Conservation (phyloP, 2,797 vertebrate genomes). For the Diglossa cyanea region DNA sequence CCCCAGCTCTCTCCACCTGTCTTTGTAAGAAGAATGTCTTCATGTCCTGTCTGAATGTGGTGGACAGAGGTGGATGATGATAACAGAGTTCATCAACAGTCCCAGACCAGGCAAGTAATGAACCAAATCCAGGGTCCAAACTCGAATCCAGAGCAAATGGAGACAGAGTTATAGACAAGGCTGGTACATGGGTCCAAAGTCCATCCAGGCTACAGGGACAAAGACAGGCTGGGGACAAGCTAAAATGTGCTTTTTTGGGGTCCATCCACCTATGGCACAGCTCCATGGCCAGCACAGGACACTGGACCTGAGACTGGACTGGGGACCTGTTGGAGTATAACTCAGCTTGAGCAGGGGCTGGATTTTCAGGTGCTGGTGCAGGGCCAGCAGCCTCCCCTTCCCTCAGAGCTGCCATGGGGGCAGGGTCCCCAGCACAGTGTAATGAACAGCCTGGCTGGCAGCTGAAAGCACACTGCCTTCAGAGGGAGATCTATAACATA, state of each 20-base stretch:
- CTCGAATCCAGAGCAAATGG: neutral
- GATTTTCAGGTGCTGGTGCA: neutral
- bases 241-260: neutral
- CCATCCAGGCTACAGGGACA: neutral
- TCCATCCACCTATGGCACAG: neutral
- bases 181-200: neutral
- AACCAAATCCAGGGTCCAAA: neutral
- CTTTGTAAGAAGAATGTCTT: neutral
- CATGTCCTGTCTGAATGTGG: neutral
- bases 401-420: neutral
- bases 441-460: conserved; percentile 2
- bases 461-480: conserved; percentile 49
- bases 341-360: neutral
- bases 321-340: neutral
- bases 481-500: conserved; percentile 11
- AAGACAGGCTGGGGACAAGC: neutral
- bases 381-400: neutral
- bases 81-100: neutral
- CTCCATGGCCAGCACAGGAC: neutral
- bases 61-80: neutral
- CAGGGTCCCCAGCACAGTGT: neutral
- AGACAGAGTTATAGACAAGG: neutral
- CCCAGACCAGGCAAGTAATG: neutral
- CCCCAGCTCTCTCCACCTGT: neutral
- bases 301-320: neutral